Evolutionary conservation across 2,113 vertebrate genomes (phyloP).

Genomic region (Nibea albiflora): DNA sequence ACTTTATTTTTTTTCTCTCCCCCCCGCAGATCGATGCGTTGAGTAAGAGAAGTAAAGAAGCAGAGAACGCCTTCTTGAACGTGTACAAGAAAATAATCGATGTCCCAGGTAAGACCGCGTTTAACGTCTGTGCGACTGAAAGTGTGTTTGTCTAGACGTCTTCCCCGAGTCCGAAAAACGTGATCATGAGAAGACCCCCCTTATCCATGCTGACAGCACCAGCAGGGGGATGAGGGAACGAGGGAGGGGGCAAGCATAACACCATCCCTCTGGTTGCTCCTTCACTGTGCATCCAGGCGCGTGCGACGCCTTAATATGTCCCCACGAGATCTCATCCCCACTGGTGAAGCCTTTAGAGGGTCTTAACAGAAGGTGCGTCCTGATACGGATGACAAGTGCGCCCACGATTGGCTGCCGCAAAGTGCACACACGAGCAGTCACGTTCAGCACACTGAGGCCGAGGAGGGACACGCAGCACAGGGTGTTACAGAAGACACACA

Average conservation of each 20-base stretch:
- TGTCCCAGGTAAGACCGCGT: constrained; percentile 91
- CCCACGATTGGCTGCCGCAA: constrained; percentile 36
- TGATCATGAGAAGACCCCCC: constrained; percentile 22
- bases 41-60: constrained; percentile 99
- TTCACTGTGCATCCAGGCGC: constrained; percentile 61
- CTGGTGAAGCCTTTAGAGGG: constrained; percentile 66
- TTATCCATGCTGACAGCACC: constrained; percentile 49
- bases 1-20: constrained; percentile 9
- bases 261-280: constrained; percentile 65
- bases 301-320: constrained; percentile 68
- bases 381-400: constrained; percentile 70
- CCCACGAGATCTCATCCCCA: constrained; percentile 57
- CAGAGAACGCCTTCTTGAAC: constrained; percentile 98
- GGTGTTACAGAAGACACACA: constrained; percentile 52
- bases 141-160: constrained; percentile 27
- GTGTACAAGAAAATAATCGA: constrained; percentile 99
- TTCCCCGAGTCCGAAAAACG: background rate
- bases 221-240: constrained; percentile 18
- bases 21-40: constrained; percentile 93
- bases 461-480: constrained; percentile 20
- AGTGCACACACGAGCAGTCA: constrained; percentile 60
- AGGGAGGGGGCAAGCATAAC: constrained; percentile 10
- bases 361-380: constrained; percentile 69
- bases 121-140: background rate
- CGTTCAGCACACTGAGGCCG: constrained; percentile 51